Evolutionary conservation across 2,888 invertebrate species (phyloP).

Genomic region (Papilio demoleus): DNA sequence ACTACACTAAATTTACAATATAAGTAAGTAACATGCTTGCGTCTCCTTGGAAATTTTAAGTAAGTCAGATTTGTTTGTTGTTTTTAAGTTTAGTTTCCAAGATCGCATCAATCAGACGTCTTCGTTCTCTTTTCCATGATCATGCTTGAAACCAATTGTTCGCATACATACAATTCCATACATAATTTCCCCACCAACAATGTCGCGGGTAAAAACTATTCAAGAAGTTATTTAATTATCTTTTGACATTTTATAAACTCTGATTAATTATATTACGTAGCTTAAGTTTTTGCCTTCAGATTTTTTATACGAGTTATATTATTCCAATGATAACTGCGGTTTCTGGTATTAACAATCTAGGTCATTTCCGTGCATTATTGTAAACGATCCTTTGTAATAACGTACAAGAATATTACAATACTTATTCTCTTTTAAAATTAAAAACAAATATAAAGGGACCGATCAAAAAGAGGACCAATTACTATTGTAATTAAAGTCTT

Average conservation of each 20-base stretch:
- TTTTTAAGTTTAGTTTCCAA: no score
- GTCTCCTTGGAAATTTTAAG: no score
- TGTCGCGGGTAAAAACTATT: no score
- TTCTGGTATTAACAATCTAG: conserved; percentile 11
- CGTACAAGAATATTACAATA: not conserved
- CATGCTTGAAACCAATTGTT: no score
- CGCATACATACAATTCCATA: no score
- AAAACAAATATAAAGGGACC: not conserved
- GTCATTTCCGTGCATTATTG: conserved; percentile 10
- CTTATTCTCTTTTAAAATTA: not conserved
- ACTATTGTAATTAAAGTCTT: not conserved
- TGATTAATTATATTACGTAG: conserved; percentile 1
- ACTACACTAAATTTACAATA: no score
- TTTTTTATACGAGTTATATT: conserved; percentile 4
- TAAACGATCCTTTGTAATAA: not conserved
- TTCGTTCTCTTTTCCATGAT: no score
- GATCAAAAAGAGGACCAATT: no score
- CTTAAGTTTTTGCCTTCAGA: not conserved
- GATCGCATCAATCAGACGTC: no score
- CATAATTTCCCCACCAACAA: no score
- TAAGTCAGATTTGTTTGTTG: no score
- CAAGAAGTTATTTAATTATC: not conserved
- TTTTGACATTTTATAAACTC: not conserved
- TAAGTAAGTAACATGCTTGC: no score
- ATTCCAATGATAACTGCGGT: conserved; percentile 13